Percentiles rank a stretch among this genome's conserved stretches.
These are phyloP conservation scores for Lasioglossum marginatum DNA, from an alignment of 2,888 invertebrate species.

Conservation along the genomic window DNA sequence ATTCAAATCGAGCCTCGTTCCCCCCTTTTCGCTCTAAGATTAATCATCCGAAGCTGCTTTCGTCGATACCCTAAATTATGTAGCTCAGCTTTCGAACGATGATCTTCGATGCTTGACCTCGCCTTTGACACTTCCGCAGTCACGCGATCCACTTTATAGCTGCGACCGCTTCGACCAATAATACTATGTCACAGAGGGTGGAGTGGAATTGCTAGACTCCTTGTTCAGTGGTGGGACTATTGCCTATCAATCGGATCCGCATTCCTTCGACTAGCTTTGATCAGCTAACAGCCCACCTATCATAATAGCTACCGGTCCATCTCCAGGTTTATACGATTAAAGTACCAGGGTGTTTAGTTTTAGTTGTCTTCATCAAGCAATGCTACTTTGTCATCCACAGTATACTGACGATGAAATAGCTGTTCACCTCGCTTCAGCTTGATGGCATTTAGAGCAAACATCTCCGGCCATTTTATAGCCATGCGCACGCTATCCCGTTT, in stretches of 20 bases:
- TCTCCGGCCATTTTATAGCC: not conserved
- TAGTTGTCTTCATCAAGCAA: not conserved
- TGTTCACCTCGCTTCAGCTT: not conserved
- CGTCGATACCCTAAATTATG: not conserved
- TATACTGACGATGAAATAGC: not conserved
- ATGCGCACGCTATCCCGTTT: not conserved
- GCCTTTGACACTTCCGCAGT: not conserved
- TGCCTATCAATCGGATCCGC: not conserved
- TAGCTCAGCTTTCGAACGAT: not conserved
- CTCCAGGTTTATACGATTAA: not conserved
- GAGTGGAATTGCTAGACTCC: not conserved
- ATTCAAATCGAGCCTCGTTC: constrained; percentile 46
- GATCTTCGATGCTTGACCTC: not conserved
- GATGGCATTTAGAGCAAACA: not conserved
- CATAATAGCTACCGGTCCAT: not conserved
- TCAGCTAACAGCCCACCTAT: not conserved
- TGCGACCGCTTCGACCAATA: not conserved
- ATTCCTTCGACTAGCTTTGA: not conserved
- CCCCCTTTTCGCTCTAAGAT: constrained; percentile 26
- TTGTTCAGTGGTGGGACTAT: not conserved
- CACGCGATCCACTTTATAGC: not conserved
- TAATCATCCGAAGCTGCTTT: constrained; percentile 37
- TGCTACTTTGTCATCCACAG: not conserved
- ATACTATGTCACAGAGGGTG: not conserved
- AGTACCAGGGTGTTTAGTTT: no score